A percentile compares a stretch with the other conserved stretches of the same genome.
phyloP scores from a whole-genome alignment of 2,113 vertebrate genomes.

The Dipodomys stephensi region DNA sequence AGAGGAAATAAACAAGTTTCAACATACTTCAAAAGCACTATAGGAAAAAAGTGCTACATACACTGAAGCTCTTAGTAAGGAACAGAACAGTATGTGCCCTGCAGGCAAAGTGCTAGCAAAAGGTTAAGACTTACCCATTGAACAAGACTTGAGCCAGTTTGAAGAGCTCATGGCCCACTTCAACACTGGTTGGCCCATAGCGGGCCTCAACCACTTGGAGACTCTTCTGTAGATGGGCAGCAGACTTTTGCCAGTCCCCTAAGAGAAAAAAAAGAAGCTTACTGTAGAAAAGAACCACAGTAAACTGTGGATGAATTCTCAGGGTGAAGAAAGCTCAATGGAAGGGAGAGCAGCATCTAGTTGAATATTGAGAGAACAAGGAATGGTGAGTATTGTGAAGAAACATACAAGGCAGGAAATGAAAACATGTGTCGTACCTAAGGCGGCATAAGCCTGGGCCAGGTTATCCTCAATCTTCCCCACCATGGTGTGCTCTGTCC shows the following conservation, averaged over 20 bases:
- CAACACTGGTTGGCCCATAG: constrained; percentile 93
- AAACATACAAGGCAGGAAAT: not conserved
- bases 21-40: not conserved
- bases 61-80: not conserved
- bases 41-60: not conserved
- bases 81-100: not conserved
- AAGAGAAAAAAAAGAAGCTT: constrained; percentile 29
- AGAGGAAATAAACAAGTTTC: constrained; percentile 41
- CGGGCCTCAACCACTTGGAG: constrained; percentile 86
- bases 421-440: constrained; percentile 85
- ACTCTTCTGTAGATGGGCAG: constrained; percentile 90
- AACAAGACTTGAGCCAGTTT: constrained; percentile 96
- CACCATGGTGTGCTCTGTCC: constrained; percentile 87
- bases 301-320: not conserved
- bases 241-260: constrained; percentile 94
- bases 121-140: constrained; percentile 90
- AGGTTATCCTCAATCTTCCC: constrained; percentile 92
- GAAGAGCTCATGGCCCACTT: constrained; percentile 94
- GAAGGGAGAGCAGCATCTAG: not conserved
- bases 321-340: not conserved
- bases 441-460: constrained; percentile 90
- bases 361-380: not conserved
- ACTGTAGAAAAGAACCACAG: not conserved
- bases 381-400: not conserved
- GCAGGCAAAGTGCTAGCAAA: constrained; percentile 2